A percentile compares a stretch with the other conserved stretches of the same genome.
These are phyloP conservation scores for Pachycephala philippinensis DNA, from an alignment of 2,113 vertebrate species.

Conservation along the genomic window DNA sequence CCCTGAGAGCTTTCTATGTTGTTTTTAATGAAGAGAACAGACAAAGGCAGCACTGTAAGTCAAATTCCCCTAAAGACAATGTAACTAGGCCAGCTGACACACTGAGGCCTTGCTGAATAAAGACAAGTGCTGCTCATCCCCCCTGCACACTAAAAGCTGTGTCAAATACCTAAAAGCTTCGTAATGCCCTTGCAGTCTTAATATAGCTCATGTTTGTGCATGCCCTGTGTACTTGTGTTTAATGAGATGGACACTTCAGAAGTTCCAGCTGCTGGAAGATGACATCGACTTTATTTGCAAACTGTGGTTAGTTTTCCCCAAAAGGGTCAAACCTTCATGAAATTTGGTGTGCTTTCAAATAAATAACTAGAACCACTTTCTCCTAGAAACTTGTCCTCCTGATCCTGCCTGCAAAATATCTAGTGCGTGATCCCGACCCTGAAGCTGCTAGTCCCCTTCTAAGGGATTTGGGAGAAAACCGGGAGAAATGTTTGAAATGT, in stretches of 20 bases:
- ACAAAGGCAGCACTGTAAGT: conserved; percentile 42
- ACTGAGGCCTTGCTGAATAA: not conserved
- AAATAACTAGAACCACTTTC: not conserved
- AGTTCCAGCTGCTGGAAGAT: not conserved
- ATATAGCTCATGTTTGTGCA: not conserved
- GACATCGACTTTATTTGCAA: not conserved
- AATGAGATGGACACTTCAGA: not conserved
- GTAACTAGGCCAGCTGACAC: conserved; percentile 17
- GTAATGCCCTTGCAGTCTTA: not conserved
- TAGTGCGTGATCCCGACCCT: not conserved
- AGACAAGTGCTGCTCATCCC: not conserved
- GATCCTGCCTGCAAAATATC: not conserved
- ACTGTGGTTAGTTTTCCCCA: not conserved
- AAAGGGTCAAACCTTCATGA: not conserved
- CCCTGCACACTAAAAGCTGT: not conserved
- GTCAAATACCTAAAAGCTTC: not conserved
- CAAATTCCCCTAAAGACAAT: conserved; percentile 33
- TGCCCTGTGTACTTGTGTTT: not conserved
- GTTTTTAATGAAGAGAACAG: conserved; percentile 13
- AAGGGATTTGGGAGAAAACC: not conserved
- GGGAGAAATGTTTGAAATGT: not conserved
- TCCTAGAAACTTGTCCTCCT: not conserved
- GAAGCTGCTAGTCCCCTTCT: not conserved
- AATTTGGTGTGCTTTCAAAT: not conserved
- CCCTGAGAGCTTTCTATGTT: not conserved